Evolutionary conservation across 2,113 vertebrate species (phyloP).

Genomic region (Saccopteryx leptura): DNA sequence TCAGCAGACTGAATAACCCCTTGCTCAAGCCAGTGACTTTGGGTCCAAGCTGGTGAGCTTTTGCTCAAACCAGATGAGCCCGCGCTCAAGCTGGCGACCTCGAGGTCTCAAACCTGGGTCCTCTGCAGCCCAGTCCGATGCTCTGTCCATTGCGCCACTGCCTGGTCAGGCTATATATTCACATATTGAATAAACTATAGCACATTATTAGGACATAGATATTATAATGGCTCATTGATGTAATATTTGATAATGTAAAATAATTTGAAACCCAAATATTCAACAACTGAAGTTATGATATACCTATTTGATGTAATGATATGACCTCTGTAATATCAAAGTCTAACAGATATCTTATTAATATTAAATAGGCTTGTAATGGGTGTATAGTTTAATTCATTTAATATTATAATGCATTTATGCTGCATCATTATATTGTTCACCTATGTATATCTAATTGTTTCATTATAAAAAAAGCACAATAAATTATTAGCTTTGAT

Average conservation of each 20-base stretch:
- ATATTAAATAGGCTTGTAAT: slow-evolving; percentile 18
- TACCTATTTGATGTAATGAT: not conserved
- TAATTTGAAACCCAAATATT: not conserved
- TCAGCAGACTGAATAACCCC: no score
- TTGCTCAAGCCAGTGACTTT: no score
- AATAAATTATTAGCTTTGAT: slow-evolving; percentile 19
- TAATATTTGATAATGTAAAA: not conserved
- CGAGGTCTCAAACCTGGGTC: no score
- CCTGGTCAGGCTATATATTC: not conserved
- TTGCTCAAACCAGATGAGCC: no score
- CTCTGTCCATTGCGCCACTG: no score
- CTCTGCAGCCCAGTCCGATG: no score
- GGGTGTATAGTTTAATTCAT: slow-evolving; percentile 40
- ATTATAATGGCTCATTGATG: not conserved
- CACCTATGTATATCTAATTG: not conserved
- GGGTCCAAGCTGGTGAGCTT: no score
- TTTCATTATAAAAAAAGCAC: slow-evolving; percentile 35
- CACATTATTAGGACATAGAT: not conserved
- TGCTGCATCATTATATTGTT: not conserved
- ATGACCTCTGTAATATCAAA: not conserved
- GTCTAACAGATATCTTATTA: not conserved
- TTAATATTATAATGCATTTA: slow-evolving; percentile 46
- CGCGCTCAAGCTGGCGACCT: no score
- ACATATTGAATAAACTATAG: not conserved
- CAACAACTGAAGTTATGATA: not conserved